Base-by-base conservation (phyloP, 2,888 invertebrate genomes). In the Monoplex corrugatus region DNA sequence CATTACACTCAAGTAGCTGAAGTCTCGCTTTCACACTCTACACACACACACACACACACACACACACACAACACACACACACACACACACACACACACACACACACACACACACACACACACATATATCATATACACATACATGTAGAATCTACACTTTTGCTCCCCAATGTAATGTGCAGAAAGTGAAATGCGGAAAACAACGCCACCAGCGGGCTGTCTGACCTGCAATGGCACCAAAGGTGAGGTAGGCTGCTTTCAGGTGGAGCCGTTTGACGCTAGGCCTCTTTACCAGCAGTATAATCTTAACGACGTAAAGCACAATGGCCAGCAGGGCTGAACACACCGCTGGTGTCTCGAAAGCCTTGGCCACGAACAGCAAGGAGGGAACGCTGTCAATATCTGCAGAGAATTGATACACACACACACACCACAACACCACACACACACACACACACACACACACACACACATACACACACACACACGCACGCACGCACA, bases 161-260 rank as follows among this genome's bases (percentile, higher is more conserved):
- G 63, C 16, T 63, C 63, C 63, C 63, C 23, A 63, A 63, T 16
- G 19, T 16, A 63, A 23, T 63, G n/a, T n/a, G n/a, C n/a, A n/a
- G n/a, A n/a, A n/a, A n/a, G n/a, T n/a, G n/a, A n/a, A 6, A 75
- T 35, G 75, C 35, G 10, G 35, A 32, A 28, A 75, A 35, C 28
- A 75, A n/a, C 75, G 32, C 32, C 75, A 75, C 75, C 28, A 10
- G 10, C 57, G 6, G 16, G 32, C 32, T 23, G n/a, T 13, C 83
- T 63, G 45, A 92, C 92, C 92, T 87, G 91, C 91, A 32, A 91
- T 87, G 19, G 92, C 92, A 2, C 91, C 89, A 57, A 92, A 92
- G 1, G 92, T 92, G 38, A 92, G 89, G 84, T 92, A 92, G 16
- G 92, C 92, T 19, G 91, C 92, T 87, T 90, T 91, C 63, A 92